Evolutionary conservation across 2,888 invertebrate species (phyloP), one percentile per base, ranked within the genome.

Genomic region (Pherbina coryleti): DNA sequence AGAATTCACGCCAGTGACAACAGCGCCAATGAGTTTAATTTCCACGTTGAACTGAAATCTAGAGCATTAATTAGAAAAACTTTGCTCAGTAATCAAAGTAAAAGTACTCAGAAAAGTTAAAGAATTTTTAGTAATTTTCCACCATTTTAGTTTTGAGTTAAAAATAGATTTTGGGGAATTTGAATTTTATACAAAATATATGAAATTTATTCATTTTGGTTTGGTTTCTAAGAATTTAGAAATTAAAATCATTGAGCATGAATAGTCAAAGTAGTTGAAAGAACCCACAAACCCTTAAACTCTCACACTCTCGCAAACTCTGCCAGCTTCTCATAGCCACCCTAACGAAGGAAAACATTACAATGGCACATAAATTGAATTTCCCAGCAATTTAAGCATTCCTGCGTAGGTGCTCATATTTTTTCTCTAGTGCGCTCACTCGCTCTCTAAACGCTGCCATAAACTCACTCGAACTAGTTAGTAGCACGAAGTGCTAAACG

Each of bases 21-120:
- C 66, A 67, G 77, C 77, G 77, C 77, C 66, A 66, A n/a, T 53
- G 71, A 66, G 66, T 8, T 31, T 2, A 49, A 25, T n/a, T 31
- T 3, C 11, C 22, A 60, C 5, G 55, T 19, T 22, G 19, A 55
- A 55, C 55, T 55, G 55, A 55, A 55, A 55, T 55, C 1, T 19
- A 2, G 31, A 37, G 25, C 0, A 28, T 22, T 44, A 31, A 25
- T 11, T 34, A 11, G 22, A 49, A 25, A 66, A 28, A 25, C 3
- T 69, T 25, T 25, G 1, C n/a, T n/a, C n/a, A n/a, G n/a, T n/a
- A n/a, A n/a, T n/a, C n/a, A n/a, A n/a, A n/a, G n/a, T n/a, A n/a
- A n/a, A n/a, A n/a, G n/a, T n/a, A n/a, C n/a, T n/a, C n/a, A n/a
- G n/a, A n/a, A n/a, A n/a, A n/a, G n/a, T n/a, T n/a, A n/a, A n/a